phyloP scores from a whole-genome alignment of 2,888 invertebrate genomes.

The Campaea margaritaria region DNA sequence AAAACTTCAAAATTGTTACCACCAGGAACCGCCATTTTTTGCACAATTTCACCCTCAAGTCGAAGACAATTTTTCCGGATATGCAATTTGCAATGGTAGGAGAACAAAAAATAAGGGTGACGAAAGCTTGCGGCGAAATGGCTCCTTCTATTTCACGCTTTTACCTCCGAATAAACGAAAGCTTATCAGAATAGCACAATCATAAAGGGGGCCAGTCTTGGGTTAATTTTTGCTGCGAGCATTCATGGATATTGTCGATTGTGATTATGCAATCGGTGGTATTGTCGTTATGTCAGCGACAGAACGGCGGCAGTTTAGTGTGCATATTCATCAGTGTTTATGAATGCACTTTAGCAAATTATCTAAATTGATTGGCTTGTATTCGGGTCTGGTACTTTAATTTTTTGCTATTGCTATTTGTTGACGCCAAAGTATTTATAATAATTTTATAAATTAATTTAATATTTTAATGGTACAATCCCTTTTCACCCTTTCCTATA shows the following conservation, averaged over 20 bases:
- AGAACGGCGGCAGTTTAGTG: conserved; percentile 29
- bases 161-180: conserved; percentile 59
- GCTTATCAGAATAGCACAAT: conserved; percentile 65
- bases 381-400: neutral
- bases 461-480: too few relatives aligned
- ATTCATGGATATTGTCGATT: conserved; percentile 48
- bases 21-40: neutral
- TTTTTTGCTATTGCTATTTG: too few relatives aligned
- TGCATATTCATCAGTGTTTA: conserved; percentile 13
- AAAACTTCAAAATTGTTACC: neutral
- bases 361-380: neutral
- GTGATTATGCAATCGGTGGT: conserved; percentile 39
- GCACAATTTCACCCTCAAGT: conserved; percentile 7
- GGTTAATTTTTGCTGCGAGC: conserved; percentile 64
- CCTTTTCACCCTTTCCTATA: too few relatives aligned
- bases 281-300: conserved; percentile 29
- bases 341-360: conserved; percentile 23
- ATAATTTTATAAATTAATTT: too few relatives aligned
- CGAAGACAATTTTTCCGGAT: conserved; percentile 24
- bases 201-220: conserved; percentile 63
- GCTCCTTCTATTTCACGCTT: conserved; percentile 62
- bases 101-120: conserved; percentile 60
- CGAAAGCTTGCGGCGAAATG: conserved; percentile 57
- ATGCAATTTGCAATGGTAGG: conserved; percentile 36
- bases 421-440: too few relatives aligned